A percentile compares a stretch with the other conserved stretches of the same genome.
Evolutionary conservation across 2,888 invertebrate genomes (phyloP).

Genomic region (Gymnocheta viridis): DNA sequence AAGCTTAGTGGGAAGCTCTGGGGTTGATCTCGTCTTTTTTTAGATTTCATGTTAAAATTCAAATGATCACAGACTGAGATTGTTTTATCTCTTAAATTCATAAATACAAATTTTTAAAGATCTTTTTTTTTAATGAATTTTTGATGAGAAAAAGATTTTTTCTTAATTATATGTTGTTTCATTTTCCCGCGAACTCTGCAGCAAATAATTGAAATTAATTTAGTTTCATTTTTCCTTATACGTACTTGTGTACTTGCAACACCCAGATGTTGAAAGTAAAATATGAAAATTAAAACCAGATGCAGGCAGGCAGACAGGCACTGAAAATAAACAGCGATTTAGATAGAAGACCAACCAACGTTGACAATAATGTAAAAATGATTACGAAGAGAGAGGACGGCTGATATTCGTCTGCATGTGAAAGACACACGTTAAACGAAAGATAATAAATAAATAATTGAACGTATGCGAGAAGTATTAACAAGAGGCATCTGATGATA

Average conservation of each 20-base stretch:
- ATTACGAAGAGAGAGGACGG: background rate
- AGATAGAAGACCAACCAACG: background rate
- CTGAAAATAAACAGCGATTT: background rate
- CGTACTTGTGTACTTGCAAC: constrained; percentile 15
- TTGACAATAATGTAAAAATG: constrained; percentile 44
- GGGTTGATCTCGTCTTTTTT: too few species aligned
- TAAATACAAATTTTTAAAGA: background rate
- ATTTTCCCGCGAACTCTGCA: background rate
- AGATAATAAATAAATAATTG: constrained; percentile 61
- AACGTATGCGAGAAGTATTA: constrained; percentile 47
- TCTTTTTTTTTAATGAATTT: background rate
- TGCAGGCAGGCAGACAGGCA: constrained; percentile 49
- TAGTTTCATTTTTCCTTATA: background rate
- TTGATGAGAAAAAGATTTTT: background rate
- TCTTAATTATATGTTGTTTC: background rate
- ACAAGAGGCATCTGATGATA: constrained; percentile 15
- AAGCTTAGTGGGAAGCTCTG: too few species aligned
- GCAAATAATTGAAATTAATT: constrained; percentile 51
- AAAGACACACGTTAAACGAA: constrained; percentile 25
- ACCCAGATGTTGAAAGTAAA: constrained; percentile 50
- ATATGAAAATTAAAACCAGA: constrained; percentile 60
- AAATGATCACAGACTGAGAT: too few species aligned
- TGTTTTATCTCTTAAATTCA: background rate
- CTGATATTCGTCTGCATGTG: background rate
- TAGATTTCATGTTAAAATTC: too few species aligned